A percentile compares a stretch with the other conserved stretches of the same genome.
These are phyloP conservation scores for Cotesia typhae DNA, from an alignment of 1,140 invertebrate species.

Conservation along the genomic window DNA sequence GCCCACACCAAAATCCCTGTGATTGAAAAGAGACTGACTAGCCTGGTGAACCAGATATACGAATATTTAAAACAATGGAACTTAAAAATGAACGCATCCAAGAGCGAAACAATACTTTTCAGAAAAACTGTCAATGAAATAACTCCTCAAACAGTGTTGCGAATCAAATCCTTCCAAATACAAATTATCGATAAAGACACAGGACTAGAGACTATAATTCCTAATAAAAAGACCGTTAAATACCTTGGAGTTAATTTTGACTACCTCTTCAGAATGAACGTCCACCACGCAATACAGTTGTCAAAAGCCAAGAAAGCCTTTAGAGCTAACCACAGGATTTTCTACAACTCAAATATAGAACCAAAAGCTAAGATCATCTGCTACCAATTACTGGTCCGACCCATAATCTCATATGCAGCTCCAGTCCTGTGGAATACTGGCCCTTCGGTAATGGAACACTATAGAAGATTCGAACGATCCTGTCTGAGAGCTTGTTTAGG, in stretches of 20 bases:
- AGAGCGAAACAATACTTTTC: conserved; percentile 1
- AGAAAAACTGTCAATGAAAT: neutral
- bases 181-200: neutral
- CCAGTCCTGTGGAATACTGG: conserved; percentile 20
- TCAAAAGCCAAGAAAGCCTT: conserved; percentile 17
- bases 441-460: no score
- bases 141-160: neutral
- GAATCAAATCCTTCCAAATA: conserved; percentile 4
- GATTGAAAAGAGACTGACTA: neutral
- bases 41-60: neutral
- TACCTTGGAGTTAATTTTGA: conserved; percentile 26
- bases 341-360: conserved; percentile 17
- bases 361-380: conserved; percentile 26
- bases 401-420: conserved; percentile 18
- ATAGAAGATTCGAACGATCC: no score
- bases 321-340: conserved; percentile 7
- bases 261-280: conserved; percentile 4
- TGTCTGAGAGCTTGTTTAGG: neutral
- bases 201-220: neutral
- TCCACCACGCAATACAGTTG: neutral
- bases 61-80: conserved; percentile 4
- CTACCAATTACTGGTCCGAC: conserved; percentile 23
- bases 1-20: neutral
- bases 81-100: neutral
- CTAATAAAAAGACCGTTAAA: conserved; percentile 14